Evolutionary conservation across 2,888 invertebrate genomes (phyloP), one percentile per base, ranked within the genome.

Genomic region (Lasioglossum villosulum): DNA sequence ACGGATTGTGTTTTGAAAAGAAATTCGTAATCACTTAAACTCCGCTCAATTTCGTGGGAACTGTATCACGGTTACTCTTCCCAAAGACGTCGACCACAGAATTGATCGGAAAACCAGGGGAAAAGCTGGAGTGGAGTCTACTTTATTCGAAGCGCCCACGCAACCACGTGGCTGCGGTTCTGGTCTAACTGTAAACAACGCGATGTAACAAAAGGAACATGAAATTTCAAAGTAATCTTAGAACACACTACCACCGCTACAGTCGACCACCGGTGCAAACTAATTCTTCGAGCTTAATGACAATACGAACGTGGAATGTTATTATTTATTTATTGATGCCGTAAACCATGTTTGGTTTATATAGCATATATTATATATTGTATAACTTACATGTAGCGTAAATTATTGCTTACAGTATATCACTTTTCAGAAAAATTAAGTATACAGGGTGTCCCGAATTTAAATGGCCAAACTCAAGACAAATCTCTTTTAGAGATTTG

Each of bases 141-240:
- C 48, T 66, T 63, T 77, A 72, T 63, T 77, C 72, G 16, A n/a
- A 30, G 52, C 39, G 34, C 39, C 68, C 37, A 37, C 37, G 45
- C 73, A 56, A 23, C 48, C 48, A 48, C 66, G 66, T 37, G 37
- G 70, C 63, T 63, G 19, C 56, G 16, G n/a, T n/a, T 52, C 27
- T 34, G 16, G 75, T 56, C 30, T 34, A 56, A 42, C 52, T 23
- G 75, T 72, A 63, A 42, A 75, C 63, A 52, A 34, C 52, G 59
- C 63, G 66, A 75, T 34, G 63, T 16, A 71, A 81, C 75, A 83
- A 75, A 83, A 71, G 66, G 37, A 66, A 10, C 42, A 52, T 75
- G 42, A 48, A 71, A 52, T 75, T 75, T 42, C 71, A 34, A 72
- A 42, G 3, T n/a, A 56, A n/a, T n/a, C 56, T 12, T 12, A 1